Evolutionary conservation across 2,113 vertebrate genomes (phyloP), one percentile per base, ranked within the genome.

Genomic region (Burhinus bistriatus): DNA sequence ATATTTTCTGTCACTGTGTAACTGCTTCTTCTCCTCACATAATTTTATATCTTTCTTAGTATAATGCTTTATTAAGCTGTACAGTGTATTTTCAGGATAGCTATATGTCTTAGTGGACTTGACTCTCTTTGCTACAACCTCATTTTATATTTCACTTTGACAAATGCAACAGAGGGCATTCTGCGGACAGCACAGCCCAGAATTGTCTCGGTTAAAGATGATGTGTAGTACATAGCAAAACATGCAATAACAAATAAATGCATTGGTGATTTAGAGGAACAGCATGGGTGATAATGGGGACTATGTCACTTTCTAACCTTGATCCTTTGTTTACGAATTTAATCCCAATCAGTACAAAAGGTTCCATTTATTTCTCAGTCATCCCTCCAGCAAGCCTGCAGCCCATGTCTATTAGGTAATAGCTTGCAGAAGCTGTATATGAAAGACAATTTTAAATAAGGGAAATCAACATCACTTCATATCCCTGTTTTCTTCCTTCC

Each of bases 401-500:
- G 59, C 58, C 25, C 38, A 32, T 44, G 13, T 80, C 51, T 81
- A 25, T 30, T 40, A 76, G 34, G 25, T 68, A 76, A 66, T 69
- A 84, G 79, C 6, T 38, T 87, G 27, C 44, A 96, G 58, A 77
- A 91, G 16, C 36, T 64, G 25, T 49, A 27, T 77, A 76, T 51
- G 6, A 73, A 95, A 93, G 87, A 78, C 45, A 12, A 62, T 78
- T 68, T 95, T 86, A 87, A 95, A 84, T 55, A 93, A 72, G 42
- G 49, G 26, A 76, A 94, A 92, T 61, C 45, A 90, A 49, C 32
- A 44, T 54, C 22, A 61, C 18, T 45, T 73, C 17, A 62, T 47
- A 90, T 73, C 80, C 42, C 58, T 90, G 25, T 72, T 91, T 89
- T 47, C 32, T 55, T 75, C 61, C 45, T 83, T 86, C 42, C 44